Evolutionary conservation across 2,888 invertebrate genomes (phyloP), one percentile per base, ranked within the genome.

Genomic region (Crioceris asparagi): DNA sequence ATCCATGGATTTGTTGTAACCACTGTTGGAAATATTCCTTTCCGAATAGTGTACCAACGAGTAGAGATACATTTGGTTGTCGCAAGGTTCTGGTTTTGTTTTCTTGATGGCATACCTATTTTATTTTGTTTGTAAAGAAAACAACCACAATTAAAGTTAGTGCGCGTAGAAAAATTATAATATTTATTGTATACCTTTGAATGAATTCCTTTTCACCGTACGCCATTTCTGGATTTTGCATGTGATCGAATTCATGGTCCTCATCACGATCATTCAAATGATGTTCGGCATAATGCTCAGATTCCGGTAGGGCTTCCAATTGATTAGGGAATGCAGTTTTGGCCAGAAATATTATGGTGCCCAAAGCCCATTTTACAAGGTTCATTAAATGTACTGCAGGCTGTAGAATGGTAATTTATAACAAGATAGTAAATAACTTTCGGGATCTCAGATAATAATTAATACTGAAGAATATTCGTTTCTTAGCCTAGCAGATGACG

Each of bases 31-130:
- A 17, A 58, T 53, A 38, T 62, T 61, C 31, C 56, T 50, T 17
- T 60, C 59, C 2, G 55, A 54, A 39, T 61, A 61, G 40, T 59
- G 57, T 1, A 59, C 51, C 33, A 65, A 42, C n/a, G 54, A 59
- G 40, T 63, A 65, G 6, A 65, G 39, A 48, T 54, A 61, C 48
- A 63, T 52, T 38, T 83, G 78, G 57, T 85, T 74, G 60, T 92
- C 91, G 61, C 91, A 92, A 2, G 88, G 81, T 47, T 84, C 81
- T 2, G 87, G 86, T 39, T 82, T 72, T 0, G 91, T 90, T 52
- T 86, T 71, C n/a, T 38, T 47, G 38, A 51, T 46, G 26, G 50
- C 48, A 29, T 43, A 44, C 40, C 46, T 46, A 36, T 29, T 21
- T 21, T 7, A 21, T 7, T 21, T 7, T 21, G 10, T 21, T 7